These are phyloP conservation scores for Symphodus melops DNA, from an alignment of 2,113 vertebrate species.

Conservation along the genomic window DNA sequence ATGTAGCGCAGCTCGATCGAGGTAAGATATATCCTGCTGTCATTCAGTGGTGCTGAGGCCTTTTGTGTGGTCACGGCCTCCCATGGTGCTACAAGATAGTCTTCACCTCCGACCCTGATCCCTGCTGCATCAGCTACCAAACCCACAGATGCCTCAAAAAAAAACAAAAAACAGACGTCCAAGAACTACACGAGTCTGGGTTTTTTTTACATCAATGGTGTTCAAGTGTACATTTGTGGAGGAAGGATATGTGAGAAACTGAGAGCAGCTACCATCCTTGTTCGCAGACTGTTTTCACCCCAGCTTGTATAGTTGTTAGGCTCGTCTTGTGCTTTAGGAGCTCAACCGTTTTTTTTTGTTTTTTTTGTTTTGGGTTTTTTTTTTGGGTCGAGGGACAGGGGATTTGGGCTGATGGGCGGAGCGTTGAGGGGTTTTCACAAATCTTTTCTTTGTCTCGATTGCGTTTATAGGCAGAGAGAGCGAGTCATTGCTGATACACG, in stretches of 20 bases:
- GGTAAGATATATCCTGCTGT: constrained; percentile 66
- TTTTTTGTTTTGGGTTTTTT: no score
- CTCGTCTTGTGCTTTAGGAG: constrained; percentile 59
- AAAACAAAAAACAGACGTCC: constrained; percentile 33
- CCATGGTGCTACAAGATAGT: constrained; percentile 76
- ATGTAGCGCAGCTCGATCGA: constrained; percentile 38
- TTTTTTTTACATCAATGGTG: constrained; percentile 1
- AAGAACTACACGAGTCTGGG: constrained; percentile 23
- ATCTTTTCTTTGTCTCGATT: constrained; percentile 54
- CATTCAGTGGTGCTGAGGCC: constrained; percentile 77
- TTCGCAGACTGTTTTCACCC: constrained; percentile 63
- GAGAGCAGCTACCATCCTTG: constrained; percentile 69
- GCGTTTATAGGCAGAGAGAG: constrained; percentile 64
- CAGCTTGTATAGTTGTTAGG: constrained; percentile 56
- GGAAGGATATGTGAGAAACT: constrained; percentile 41
- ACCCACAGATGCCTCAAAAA: constrained; percentile 58
- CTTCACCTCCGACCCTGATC: constrained; percentile 58
- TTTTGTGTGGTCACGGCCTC: constrained; percentile 61
- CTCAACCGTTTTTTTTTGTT: constrained; percentile 40
- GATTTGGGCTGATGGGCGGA: constrained; percentile 61
- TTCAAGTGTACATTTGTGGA: constrained; percentile 7
- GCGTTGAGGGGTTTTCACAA: constrained; percentile 41
- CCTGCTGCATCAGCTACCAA: constrained; percentile 56
- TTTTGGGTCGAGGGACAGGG: constrained; percentile 40
- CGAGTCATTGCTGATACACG: constrained; percentile 59